A percentile compares a stretch with the other conserved stretches of the same genome.
Conservation (phyloP, 92 coral and sea anemone species). For the Phenganax stokvisi region DNA sequence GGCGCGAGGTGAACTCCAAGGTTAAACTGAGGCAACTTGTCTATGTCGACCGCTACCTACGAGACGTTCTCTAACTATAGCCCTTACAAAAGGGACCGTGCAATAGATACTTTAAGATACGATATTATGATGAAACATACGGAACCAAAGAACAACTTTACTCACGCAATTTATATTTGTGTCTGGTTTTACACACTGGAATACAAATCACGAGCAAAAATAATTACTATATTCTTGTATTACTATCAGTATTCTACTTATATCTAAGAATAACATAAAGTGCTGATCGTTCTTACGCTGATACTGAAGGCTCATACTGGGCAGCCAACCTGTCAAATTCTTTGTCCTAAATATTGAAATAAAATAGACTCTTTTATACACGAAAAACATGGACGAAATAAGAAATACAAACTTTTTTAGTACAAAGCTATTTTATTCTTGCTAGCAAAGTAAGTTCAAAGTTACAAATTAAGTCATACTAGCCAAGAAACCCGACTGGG, state of each 20-base stretch:
- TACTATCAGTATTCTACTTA: too few relatives aligned
- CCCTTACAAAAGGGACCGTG: too few relatives aligned
- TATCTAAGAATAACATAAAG: too few relatives aligned
- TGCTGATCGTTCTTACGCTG: background rate
- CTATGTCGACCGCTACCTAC: slow-evolving; percentile 24
- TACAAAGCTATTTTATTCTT: background rate
- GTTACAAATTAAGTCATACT: too few relatives aligned
- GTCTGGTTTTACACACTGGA: too few relatives aligned
- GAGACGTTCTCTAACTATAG: slow-evolving; percentile 22
- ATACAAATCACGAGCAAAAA: too few relatives aligned
- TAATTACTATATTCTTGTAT: too few relatives aligned
- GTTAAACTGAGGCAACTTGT: slow-evolving; percentile 15
- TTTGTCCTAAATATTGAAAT: slow-evolving; percentile 63
- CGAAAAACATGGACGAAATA: background rate
- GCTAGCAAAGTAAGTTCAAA: too few relatives aligned
- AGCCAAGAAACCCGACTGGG: too few relatives aligned
- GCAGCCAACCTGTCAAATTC: slow-evolving; percentile 72
- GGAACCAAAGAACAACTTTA: too few relatives aligned
- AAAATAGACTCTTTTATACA: background rate
- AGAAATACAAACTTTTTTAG: background rate
- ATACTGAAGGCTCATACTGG: slow-evolving; percentile 63
- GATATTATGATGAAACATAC: too few relatives aligned
- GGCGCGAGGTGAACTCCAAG: slow-evolving; percentile 33
- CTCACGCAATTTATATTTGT: too few relatives aligned
- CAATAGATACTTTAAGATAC: background rate